These are phyloP conservation scores for Drosophila lini DNA, from an alignment of 1,140 invertebrate species.

Conservation along the genomic window DNA sequence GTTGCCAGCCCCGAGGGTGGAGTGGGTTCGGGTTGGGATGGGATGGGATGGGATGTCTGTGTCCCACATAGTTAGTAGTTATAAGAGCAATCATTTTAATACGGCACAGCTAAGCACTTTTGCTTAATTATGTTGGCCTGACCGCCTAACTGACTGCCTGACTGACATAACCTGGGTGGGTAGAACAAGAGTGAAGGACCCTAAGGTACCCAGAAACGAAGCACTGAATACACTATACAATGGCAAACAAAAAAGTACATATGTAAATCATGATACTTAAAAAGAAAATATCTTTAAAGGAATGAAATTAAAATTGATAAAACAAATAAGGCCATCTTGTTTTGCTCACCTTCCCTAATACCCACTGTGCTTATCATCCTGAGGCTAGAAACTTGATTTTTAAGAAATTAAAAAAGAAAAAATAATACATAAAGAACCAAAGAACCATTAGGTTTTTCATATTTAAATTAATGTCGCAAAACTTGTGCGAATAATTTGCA, in stretches of 20 bases:
- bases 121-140: slow-evolving; percentile 78
- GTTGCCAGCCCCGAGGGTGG: neutral
- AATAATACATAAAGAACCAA: neutral
- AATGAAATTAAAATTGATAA: too few relatives aligned
- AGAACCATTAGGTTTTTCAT: neutral
- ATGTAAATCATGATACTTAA: neutral
- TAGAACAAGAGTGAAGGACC: slow-evolving; percentile 7
- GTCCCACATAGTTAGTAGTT: slow-evolving; percentile 71
- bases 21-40: neutral
- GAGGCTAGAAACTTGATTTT: neutral
- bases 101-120: slow-evolving; percentile 79
- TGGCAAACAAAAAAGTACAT: too few relatives aligned
- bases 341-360: neutral
- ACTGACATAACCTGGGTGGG: slow-evolving; percentile 72
- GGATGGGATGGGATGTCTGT: slow-evolving; percentile 1
- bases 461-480: neutral
- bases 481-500: slow-evolving; percentile 4
- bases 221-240: neutral
- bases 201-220: neutral
- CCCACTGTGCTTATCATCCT: neutral
- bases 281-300: neutral
- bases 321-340: too few relatives aligned
- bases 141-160: slow-evolving; percentile 57
- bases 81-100: slow-evolving; percentile 82
- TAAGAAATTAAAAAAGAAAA: neutral